phyloP scores from a whole-genome alignment of 2,888 invertebrate genomes.

The Xanthia togata region DNA sequence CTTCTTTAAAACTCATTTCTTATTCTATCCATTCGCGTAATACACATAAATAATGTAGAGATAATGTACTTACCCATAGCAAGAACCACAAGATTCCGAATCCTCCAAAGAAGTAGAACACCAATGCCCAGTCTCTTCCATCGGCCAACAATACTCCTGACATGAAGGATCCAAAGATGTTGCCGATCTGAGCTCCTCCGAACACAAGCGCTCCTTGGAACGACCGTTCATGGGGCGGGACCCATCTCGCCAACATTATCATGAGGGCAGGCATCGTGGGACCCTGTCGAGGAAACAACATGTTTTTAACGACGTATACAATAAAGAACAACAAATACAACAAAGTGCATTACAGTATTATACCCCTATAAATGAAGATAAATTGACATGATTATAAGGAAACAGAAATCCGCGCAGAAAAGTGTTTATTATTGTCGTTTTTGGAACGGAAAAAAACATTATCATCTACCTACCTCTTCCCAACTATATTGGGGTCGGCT shows the following conservation, averaged over 20 bases:
- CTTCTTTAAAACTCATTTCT: no score
- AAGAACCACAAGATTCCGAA: conserved; percentile 90
- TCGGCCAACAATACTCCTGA: conserved; percentile 88
- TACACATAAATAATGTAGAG: no score
- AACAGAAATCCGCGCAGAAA: background rate
- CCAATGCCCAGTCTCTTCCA: conserved; percentile 89
- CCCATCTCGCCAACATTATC: conserved; percentile 91
- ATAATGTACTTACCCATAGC: conserved; percentile 82
- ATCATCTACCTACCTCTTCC: no score
- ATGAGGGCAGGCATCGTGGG: conserved; percentile 94
- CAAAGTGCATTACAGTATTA: background rate
- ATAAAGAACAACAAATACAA: background rate
- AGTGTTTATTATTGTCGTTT: background rate
- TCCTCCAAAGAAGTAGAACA: conserved; percentile 91
- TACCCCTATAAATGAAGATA: background rate
- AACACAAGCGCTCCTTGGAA: conserved; percentile 91
- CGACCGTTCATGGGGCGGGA: conserved; percentile 90
- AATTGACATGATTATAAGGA: background rate
- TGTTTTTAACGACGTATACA: background rate
- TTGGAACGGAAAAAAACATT: background rate
- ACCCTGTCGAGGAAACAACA: conserved; percentile 85
- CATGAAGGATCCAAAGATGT: conserved; percentile 89
- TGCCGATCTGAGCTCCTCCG: conserved; percentile 91
- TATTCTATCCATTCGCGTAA: no score
- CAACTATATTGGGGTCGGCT: no score